Conservation (phyloP, 2,113 vertebrate genomes). For the Xiphias gladius region DNA sequence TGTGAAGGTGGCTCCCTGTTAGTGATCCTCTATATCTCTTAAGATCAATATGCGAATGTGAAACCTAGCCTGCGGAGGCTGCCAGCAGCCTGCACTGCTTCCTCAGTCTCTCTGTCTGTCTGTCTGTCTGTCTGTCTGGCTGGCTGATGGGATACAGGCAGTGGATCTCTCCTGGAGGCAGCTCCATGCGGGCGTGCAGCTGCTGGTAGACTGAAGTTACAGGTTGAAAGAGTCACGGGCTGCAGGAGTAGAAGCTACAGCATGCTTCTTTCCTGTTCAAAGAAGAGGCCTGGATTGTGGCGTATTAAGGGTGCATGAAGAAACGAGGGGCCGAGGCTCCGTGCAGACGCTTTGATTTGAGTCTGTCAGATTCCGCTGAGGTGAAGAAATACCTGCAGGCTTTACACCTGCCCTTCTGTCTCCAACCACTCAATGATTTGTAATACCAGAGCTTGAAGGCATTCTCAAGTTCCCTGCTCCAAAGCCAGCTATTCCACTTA, state of each 20-base stretch:
- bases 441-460: slow-evolving; percentile 8
- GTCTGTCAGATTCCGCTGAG: slow-evolving; percentile 29
- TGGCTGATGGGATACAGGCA: slow-evolving; percentile 68
- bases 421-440: neutral
- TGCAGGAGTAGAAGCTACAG: slow-evolving; percentile 45
- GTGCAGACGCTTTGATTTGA: slow-evolving; percentile 29
- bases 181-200: slow-evolving; percentile 84
- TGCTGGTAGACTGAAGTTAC: slow-evolving; percentile 83
- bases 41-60: slow-evolving; percentile 73
- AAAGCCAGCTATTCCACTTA: neutral
- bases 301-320: neutral
- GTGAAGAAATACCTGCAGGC: slow-evolving; percentile 21
- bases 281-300: slow-evolving; percentile 39
- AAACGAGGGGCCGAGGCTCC: neutral
- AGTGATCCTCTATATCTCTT: slow-evolving; percentile 56
- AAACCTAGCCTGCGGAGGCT: slow-evolving; percentile 57
- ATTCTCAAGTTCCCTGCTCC: slow-evolving; percentile 29
- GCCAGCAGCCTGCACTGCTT: slow-evolving; percentile 37
- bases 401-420: neutral
- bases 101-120: slow-evolving; percentile 57
- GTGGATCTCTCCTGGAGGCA: slow-evolving; percentile 59
- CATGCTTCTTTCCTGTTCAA: slow-evolving; percentile 52
- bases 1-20: slow-evolving; percentile 9
- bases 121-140: slow-evolving; percentile 45
- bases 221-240: slow-evolving; percentile 78